These are phyloP conservation scores for Leucophenga maculata DNA, from an alignment of 2,888 invertebrate genomes.

Conservation along the genomic window DNA sequence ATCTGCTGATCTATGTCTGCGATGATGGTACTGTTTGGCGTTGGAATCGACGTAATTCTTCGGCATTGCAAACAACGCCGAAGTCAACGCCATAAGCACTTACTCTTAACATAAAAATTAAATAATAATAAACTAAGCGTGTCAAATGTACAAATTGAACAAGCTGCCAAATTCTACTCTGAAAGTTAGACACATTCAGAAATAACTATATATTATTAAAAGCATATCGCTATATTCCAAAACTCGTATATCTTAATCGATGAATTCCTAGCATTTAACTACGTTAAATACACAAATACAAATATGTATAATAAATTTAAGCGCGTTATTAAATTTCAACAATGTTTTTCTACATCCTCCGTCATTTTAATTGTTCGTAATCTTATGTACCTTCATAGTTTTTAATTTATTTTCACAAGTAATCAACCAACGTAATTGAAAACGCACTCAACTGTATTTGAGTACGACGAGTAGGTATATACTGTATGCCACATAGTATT, in stretches of 20 bases:
- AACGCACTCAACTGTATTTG: conserved; percentile 39
- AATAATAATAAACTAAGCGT: not conserved
- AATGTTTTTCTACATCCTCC: not conserved
- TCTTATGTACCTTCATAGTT: conserved; percentile 20
- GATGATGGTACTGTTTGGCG: conserved; percentile 97
- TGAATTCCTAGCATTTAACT: conserved; percentile 2
- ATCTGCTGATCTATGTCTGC: conserved; percentile 91
- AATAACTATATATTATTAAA: too few relatives aligned
- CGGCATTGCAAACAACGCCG: conserved; percentile 38
- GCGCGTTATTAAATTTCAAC: conserved; percentile 7
- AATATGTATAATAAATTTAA: not conserved
- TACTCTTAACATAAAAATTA: too few relatives aligned
- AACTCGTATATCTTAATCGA: not conserved
- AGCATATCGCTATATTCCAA: not conserved
- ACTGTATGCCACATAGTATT: too few relatives aligned
- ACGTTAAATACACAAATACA: not conserved
- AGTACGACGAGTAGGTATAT: too few relatives aligned
- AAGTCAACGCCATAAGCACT: conserved; percentile 4
- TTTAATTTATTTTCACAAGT: conserved; percentile 32
- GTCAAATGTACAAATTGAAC: not conserved
- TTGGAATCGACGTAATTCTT: conserved; percentile 80
- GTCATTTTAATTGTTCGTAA: conserved; percentile 14
- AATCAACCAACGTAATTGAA: conserved; percentile 47
- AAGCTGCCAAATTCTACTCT: conserved; percentile 50
- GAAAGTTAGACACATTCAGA: too few relatives aligned